Evolutionary conservation across 1,140 invertebrate species (phyloP).

Genomic region (Rhopalosiphum padi): DNA sequence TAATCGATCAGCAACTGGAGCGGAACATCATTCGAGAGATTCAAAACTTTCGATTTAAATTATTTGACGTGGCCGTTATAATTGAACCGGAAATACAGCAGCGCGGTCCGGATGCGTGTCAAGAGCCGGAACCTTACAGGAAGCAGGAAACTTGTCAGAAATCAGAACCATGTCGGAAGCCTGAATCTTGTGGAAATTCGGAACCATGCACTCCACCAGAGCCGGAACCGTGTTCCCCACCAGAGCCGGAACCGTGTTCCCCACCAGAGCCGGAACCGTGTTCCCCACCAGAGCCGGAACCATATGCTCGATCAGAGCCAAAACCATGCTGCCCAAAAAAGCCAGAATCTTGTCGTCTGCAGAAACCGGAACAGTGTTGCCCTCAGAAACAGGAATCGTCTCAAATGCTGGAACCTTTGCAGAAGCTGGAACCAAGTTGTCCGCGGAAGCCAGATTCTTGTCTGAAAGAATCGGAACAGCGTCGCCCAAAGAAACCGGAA

Average conservation of each 20-base stretch:
- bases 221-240: too few relatives aligned
- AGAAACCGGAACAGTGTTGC: not conserved
- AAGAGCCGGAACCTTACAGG: not conserved
- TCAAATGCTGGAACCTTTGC: not conserved
- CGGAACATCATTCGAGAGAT: constrained; percentile 29
- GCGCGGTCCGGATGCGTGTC: not conserved
- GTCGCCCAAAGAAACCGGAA: not conserved
- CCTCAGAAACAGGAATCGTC: not conserved
- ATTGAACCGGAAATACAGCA: not conserved
- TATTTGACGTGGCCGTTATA: not conserved
- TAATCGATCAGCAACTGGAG: not conserved
- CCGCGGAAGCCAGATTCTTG: too few relatives aligned
- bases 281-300: too few relatives aligned
- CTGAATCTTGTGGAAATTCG: not conserved
- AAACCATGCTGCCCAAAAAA: not conserved
- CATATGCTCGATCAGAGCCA: too few relatives aligned
- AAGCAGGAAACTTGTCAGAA: not conserved
- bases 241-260: too few relatives aligned
- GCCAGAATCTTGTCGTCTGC: too few relatives aligned
- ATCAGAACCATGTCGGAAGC: not conserved
- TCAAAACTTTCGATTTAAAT: not conserved
- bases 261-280: not conserved
- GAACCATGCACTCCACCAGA: not conserved
- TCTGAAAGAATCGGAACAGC: not conserved
- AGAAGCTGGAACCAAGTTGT: too few relatives aligned